Percentiles rank a stretch among this genome's conserved stretches.
These are phyloP conservation scores for Cyrtonyx montezumae DNA, from an alignment of 2,113 vertebrate genomes.

Conservation along the genomic window DNA sequence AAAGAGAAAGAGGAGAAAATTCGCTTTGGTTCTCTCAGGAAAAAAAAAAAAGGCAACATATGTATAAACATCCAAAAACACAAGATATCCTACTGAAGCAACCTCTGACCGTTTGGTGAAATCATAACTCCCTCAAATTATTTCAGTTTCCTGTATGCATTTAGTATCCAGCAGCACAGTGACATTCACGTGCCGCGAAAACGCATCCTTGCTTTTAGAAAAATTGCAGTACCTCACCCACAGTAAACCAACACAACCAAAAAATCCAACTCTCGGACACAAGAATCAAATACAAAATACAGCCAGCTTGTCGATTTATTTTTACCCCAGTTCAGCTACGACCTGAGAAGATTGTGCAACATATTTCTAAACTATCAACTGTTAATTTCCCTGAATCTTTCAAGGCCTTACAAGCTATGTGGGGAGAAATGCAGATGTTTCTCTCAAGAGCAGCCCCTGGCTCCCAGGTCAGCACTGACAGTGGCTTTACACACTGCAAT, in stretches of 20 bases:
- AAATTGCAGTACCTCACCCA: not conserved
- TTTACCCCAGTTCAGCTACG: not conserved
- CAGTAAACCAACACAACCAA: slow-evolving; percentile 24
- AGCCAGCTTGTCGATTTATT: not conserved
- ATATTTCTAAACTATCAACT: not conserved
- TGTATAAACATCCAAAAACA: slow-evolving; percentile 23
- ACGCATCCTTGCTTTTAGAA: slow-evolving; percentile 33
- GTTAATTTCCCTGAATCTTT: not conserved
- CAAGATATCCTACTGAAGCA: slow-evolving; percentile 34
- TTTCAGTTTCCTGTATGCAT: not conserved
- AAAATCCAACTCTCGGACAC: not conserved
- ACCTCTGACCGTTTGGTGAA: not conserved
- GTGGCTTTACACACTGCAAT: not conserved
- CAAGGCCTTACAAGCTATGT: not conserved
- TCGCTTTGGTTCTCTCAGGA: slow-evolving; percentile 39
- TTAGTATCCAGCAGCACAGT: not conserved
- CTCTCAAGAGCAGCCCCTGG: not conserved
- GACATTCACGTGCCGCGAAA: not conserved
- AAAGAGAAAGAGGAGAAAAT: not conserved
- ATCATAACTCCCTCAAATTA: not conserved
- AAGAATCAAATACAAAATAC: not conserved
- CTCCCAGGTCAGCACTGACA: not conserved
- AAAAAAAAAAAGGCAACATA: not conserved
- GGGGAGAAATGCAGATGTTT: not conserved
- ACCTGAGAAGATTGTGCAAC: not conserved